Base-by-base conservation (phyloP, 2,797 vertebrate species). In the Antrozous pallidus region DNA sequence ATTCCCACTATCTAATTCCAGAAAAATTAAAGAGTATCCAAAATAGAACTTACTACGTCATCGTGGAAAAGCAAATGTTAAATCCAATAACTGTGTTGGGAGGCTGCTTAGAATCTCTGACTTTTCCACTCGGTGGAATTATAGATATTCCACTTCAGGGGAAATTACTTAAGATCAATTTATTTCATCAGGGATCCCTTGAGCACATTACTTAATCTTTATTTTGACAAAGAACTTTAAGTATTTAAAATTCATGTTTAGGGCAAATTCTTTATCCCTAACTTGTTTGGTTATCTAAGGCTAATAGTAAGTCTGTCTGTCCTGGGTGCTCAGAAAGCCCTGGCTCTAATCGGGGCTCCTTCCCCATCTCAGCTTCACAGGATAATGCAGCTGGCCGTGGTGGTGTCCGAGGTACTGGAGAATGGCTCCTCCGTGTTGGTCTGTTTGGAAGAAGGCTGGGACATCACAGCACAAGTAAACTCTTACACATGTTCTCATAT, bases 361-460 rank as follows among this genome's bases (percentile, higher is more conserved):
- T 65, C 81, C 67, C 70, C 95, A 14, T 96, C 97, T 84, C 97
- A 99, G 99, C 98, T 99, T 97, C 99, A 99, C 98, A 99, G 99
- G 98, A 98, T 99, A 97, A 97, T 99, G 98, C 99, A 99, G 45
- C 98, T 99, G 98, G 98, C 99, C 67, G 97, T 99, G 94, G 98
- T 99, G 96, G 98, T 99, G 94, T 99, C 99, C 93, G 99, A 99
- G 97, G 98, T 99, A 54, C 98, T 99, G 97, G 99, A 99, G 97
- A 99, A 98, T 69, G 99, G 99, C 92, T 99, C 99, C 56, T 99
- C 99, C 36, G 99, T 99, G 94, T 98, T 99, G 97, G 98, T 99
- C 97, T 99, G 99, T 98, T 98, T 99, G 97, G 99, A 99, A 98
- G 99, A 99, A 80, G 99, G 99, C 97, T 99, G 99, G 99, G 99